Evolutionary conservation across 2,888 invertebrate species (phyloP).

Genomic region (Linnaemya tessellans): DNA sequence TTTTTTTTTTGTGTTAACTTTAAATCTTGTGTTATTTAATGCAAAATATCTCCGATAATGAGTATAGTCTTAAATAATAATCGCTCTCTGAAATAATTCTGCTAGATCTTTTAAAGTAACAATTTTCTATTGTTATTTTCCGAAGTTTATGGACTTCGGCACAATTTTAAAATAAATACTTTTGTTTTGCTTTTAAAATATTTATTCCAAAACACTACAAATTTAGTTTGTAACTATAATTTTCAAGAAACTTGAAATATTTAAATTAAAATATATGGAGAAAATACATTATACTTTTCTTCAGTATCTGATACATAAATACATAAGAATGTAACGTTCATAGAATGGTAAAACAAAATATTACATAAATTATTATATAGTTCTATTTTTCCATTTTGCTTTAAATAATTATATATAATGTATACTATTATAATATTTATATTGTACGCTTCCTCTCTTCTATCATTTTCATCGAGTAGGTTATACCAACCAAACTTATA

Average conservation of each 20-base stretch:
- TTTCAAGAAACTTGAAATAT: slow-evolving; percentile 27
- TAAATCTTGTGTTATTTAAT: background rate
- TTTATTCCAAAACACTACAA: slow-evolving; percentile 53
- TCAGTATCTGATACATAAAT: background rate
- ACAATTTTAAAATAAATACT: slow-evolving; percentile 8
- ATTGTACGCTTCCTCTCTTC: slow-evolving; percentile 31
- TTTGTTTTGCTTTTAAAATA: slow-evolving; percentile 34
- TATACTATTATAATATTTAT: slow-evolving; percentile 31
- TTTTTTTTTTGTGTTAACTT: background rate
- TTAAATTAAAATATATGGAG: slow-evolving; percentile 57
- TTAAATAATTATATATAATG: slow-evolving; percentile 33
- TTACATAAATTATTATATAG: background rate
- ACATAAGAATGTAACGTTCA: slow-evolving; percentile 8
- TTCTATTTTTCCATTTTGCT: slow-evolving; percentile 15
- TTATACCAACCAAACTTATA: slow-evolving; percentile 33
- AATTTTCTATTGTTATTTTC: background rate
- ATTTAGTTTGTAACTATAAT: slow-evolving; percentile 56
- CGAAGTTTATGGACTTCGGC: background rate
- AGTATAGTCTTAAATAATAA: background rate
- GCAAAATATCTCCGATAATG: background rate
- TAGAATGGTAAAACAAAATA: slow-evolving; percentile 28
- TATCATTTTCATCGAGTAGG: slow-evolving; percentile 35
- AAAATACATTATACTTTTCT: background rate
- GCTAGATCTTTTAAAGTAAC: background rate
- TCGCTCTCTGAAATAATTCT: background rate